These are phyloP conservation scores for Cyprinodon diabolis DNA, from an alignment of 2,797 vertebrate species.

Conservation along the genomic window DNA sequence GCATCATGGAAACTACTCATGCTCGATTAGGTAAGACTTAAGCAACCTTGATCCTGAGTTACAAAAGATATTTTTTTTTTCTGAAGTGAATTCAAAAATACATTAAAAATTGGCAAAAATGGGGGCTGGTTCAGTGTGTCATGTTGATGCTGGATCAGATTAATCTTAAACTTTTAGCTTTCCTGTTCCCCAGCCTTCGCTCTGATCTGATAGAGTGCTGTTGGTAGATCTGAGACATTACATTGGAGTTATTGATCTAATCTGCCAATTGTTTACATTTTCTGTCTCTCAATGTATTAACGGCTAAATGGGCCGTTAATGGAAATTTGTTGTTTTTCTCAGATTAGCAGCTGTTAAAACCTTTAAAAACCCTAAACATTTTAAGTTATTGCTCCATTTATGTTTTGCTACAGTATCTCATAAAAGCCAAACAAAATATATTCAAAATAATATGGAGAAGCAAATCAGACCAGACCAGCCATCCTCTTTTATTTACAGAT, in stretches of 20 bases:
- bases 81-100: no score
- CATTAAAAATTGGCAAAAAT: neutral
- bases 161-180: neutral
- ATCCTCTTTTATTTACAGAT: neutral
- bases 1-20: slow-evolving; percentile 66
- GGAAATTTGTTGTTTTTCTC: no score
- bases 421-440: neutral
- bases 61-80: neutral
- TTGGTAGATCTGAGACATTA: no score
- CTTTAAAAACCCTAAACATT: no score
- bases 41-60: neutral
- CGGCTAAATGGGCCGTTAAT: no score
- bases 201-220: no score
- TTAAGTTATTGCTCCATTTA: no score
- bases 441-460: neutral
- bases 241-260: no score
- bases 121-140: neutral
- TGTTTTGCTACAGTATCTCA: neutral
- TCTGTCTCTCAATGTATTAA: no score
- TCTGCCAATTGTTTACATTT: no score
- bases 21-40: slow-evolving; percentile 49
- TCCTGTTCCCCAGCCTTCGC: neutral
- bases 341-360: no score
- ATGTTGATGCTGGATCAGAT: neutral
- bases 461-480: neutral